phyloP scores from a whole-genome alignment of 2,113 vertebrate genomes.

The Mustela nigripes region DNA sequence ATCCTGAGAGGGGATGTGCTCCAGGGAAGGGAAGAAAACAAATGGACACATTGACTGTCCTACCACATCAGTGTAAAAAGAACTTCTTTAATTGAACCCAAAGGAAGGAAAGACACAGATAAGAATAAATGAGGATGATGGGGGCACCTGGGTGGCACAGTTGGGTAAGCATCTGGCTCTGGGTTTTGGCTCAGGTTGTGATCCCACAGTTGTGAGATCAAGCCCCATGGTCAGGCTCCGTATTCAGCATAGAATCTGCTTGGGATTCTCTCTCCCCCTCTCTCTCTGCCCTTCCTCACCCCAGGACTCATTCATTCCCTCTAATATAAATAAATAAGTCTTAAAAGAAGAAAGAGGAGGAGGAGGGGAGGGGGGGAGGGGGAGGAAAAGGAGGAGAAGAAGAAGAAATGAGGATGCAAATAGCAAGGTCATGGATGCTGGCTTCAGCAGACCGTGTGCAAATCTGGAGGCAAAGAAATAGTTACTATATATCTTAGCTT shows the following conservation, averaged over 20 bases:
- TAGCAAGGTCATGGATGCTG: background rate
- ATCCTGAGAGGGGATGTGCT: background rate
- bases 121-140: background rate
- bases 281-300: background rate
- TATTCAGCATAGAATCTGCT: background rate
- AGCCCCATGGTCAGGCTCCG: background rate
- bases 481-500: background rate
- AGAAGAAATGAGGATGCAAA: background rate
- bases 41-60: background rate
- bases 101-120: background rate
- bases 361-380: accelerated
- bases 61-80: background rate
- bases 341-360: background rate
- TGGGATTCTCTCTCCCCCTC: background rate
- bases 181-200: background rate
- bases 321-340: background rate
- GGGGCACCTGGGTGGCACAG: background rate
- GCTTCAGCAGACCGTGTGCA: background rate
- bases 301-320: background rate
- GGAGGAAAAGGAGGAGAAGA: too few relatives aligned
- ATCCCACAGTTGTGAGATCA: background rate
- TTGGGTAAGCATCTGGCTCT: background rate
- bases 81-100: background rate
- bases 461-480: background rate
- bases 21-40: background rate